These are phyloP conservation scores for Phoenicopterus ruber DNA, from an alignment of 2,113 vertebrate genomes.

Conservation along the genomic window DNA sequence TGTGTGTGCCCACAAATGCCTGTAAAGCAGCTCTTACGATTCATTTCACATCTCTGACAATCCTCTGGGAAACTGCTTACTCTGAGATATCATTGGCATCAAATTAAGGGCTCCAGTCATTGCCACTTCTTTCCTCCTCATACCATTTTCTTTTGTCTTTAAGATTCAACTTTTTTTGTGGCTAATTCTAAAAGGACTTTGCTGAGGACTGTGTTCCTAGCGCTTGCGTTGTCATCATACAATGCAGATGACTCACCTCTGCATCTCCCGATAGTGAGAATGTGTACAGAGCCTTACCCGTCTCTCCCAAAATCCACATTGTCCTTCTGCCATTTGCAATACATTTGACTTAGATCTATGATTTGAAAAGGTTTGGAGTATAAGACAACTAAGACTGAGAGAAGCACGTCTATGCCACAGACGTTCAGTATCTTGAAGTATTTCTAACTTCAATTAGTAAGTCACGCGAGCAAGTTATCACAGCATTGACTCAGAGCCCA, in stretches of 20 bases:
- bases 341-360: background rate
- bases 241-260: background rate
- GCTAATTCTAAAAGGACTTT: slow-evolving; percentile 36
- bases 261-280: background rate
- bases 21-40: slow-evolving; percentile 60
- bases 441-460: slow-evolving; percentile 12
- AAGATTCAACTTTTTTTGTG: background rate
- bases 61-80: slow-evolving; percentile 62
- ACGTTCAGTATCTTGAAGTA: background rate
- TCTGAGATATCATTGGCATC: slow-evolving; percentile 24
- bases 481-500: background rate
- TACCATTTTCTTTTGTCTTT: slow-evolving; percentile 38
- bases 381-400: background rate
- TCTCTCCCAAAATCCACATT: background rate
- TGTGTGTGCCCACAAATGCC: slow-evolving; percentile 56
- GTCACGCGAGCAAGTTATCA: background rate
- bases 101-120: slow-evolving; percentile 48
- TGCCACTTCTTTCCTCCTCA: slow-evolving; percentile 33
- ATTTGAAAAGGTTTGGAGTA: background rate
- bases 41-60: slow-evolving; percentile 54
- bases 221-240: background rate
- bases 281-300: background rate
- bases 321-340: background rate
- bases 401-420: background rate
- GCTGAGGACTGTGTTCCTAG: background rate